Percentiles rank a stretch among this genome's conserved stretches.
phyloP scores from a whole-genome alignment of 2,888 invertebrate genomes.

The Phaedon cochleariae region DNA sequence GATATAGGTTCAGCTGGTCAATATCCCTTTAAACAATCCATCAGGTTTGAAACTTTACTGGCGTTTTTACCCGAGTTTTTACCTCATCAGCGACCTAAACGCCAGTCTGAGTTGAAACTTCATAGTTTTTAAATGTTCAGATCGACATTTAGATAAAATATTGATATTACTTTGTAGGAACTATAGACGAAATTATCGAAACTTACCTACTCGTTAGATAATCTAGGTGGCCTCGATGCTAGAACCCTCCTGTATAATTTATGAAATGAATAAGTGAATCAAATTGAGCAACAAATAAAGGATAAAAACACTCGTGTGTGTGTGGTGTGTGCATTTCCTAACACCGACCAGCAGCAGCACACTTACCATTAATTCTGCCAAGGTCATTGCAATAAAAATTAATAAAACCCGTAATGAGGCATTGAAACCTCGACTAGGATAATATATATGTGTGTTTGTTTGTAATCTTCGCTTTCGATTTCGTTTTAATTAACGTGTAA shows the following conservation, averaged over 20 bases:
- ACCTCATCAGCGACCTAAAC: no score
- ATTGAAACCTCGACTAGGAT: conserved; percentile 31
- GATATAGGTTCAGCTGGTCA: no score
- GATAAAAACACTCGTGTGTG: neutral
- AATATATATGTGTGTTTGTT: neutral
- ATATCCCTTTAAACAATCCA: no score
- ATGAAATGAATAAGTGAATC: neutral
- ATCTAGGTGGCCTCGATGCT: neutral
- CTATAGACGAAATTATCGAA: no score
- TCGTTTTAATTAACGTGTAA: conserved; percentile 36
- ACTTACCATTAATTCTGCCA: conserved; percentile 21
- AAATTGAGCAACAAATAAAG: neutral
- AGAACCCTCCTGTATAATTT: neutral
- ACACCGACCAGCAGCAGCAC: conserved; percentile 19
- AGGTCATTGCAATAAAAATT: conserved; percentile 33
- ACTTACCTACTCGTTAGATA: no score
- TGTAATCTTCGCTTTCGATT: conserved; percentile 42
- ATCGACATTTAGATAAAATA: no score
- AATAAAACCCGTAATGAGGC: conserved; percentile 34
- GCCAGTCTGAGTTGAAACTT: no score
- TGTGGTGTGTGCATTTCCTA: conserved; percentile 21
- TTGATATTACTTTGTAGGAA: no score
- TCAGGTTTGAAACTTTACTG: no score
- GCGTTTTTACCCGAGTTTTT: no score
- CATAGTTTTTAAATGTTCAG: no score